Conservation (phyloP, 1,140 invertebrate species). For the Steinernema khuongi region DNA sequence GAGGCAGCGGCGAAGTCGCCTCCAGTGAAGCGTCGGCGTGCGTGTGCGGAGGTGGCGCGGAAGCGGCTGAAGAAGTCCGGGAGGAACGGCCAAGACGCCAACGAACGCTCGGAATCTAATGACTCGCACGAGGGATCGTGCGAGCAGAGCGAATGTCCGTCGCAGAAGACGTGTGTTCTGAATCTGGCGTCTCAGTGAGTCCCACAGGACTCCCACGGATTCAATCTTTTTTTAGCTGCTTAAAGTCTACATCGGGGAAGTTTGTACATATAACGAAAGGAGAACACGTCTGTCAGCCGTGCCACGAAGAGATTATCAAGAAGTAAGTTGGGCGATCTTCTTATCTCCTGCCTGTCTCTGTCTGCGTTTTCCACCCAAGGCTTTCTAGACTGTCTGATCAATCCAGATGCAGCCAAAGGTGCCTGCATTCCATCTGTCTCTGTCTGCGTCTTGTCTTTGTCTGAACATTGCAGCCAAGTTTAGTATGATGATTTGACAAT, state of each 20-base stretch:
- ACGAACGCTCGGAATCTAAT: constrained; percentile 10
- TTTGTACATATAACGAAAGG: constrained; percentile 45
- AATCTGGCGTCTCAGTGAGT: constrained; percentile 13
- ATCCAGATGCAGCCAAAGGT: no score
- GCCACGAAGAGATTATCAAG: constrained; percentile 47
- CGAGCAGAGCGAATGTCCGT: constrained; percentile 39
- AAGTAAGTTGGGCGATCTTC: constrained; percentile 30
- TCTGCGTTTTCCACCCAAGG: no score
- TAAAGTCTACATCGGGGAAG: neutral
- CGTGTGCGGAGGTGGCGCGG: constrained; percentile 28
- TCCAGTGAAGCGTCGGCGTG: neutral
- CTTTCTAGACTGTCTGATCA: no score
- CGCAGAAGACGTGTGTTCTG: constrained; percentile 35
- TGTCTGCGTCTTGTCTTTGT: neutral
- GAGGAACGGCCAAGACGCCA: neutral
- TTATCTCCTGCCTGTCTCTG: neutral
- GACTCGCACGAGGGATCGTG: constrained; percentile 50
- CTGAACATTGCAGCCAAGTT: neutral
- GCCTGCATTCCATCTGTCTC: no score
- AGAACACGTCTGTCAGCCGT: constrained; percentile 45
- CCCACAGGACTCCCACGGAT: neutral
- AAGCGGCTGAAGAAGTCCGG: constrained; percentile 29
- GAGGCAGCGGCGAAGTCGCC: constrained; percentile 16
- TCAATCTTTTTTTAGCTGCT: constrained; percentile 34
- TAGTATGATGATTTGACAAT: constrained; percentile 11